A percentile compares a stretch with the other conserved stretches of the same genome.
Evolutionary conservation across 2,113 vertebrate species (phyloP).

Genomic region (Notarius quadriscutis): DNA sequence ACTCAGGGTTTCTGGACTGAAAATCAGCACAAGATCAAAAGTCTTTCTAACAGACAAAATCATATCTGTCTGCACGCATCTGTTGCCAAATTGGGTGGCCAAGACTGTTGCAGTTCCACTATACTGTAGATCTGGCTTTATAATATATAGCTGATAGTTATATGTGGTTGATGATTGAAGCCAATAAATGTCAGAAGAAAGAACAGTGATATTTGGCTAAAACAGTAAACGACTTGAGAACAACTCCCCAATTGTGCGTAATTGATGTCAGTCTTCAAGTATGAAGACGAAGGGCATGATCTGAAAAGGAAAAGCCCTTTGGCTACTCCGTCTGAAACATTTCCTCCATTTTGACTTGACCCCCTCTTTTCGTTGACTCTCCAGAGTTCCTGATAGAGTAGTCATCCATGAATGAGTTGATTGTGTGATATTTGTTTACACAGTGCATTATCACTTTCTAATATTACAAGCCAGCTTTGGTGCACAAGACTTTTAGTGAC

Average conservation of each 20-base stretch:
- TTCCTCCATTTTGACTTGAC: not conserved
- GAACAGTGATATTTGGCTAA: constrained; percentile 36
- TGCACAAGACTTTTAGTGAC: constrained; percentile 19
- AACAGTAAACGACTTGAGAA: constrained; percentile 26
- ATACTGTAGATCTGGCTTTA: not conserved
- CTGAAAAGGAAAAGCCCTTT: constrained; percentile 38
- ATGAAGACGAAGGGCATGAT: constrained; percentile 17
- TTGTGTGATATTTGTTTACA: constrained; percentile 32
- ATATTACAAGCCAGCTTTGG: constrained; percentile 31
- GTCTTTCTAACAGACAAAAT: constrained; percentile 8
- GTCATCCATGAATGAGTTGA: constrained; percentile 5
- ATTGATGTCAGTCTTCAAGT: constrained; percentile 41
- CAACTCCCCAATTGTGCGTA: constrained; percentile 40
- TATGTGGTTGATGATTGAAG: constrained; percentile 20
- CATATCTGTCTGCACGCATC: constrained; percentile 20
- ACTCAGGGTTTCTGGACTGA: not conserved
- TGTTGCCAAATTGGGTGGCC: constrained; percentile 33
- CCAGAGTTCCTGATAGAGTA: constrained; percentile 14
- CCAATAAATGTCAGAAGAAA: constrained; percentile 20
- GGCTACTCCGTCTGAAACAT: constrained; percentile 17
- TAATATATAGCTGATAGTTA: constrained; percentile 12
- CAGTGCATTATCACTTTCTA: constrained; percentile 27
- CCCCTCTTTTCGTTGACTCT: constrained; percentile 19
- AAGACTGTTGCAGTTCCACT: constrained; percentile 2
- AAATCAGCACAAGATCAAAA: not conserved